Evolutionary conservation across 2,888 invertebrate species (phyloP).

Genomic region (Tetropium fuscum): DNA sequence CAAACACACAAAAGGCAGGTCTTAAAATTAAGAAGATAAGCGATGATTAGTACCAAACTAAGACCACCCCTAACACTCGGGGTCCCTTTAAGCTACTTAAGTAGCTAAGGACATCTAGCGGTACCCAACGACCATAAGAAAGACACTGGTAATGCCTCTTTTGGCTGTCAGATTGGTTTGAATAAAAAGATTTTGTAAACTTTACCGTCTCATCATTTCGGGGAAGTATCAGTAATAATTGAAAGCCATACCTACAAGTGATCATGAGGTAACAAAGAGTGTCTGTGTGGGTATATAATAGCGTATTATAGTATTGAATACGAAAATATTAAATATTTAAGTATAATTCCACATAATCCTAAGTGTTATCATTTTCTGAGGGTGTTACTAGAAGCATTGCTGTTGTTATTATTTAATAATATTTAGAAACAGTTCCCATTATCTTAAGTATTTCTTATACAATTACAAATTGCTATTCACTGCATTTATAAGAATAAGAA

Average conservation of each 20-base stretch:
- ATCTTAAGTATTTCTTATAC: no score
- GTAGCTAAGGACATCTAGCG: conserved; percentile 33
- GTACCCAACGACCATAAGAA: conserved; percentile 2
- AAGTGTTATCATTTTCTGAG: conserved; percentile 6
- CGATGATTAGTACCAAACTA: conserved; percentile 29
- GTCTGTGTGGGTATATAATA: conserved; percentile 27
- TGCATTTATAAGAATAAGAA: no score
- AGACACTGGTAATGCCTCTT: conserved; percentile 8
- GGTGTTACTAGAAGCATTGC: not conserved
- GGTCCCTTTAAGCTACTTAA: conserved; percentile 39
- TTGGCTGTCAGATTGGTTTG: conserved; percentile 2
- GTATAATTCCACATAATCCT: no score
- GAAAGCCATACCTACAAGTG: conserved; percentile 21
- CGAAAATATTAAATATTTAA: conserved; percentile 28
- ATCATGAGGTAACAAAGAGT: conserved; percentile 28
- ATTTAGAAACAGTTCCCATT: no score
- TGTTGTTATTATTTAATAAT: no score
- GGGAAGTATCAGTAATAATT: conserved; percentile 9
- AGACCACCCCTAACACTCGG: conserved; percentile 42
- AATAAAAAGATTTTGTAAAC: not conserved
- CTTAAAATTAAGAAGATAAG: conserved; percentile 44
- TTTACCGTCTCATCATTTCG: conserved; percentile 2
- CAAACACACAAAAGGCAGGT: conserved; percentile 40
- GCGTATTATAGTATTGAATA: conserved; percentile 32
- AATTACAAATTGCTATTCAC: no score